Percentiles rank a stretch among this genome's conserved stretches.
Evolutionary conservation across 2,113 vertebrate genomes (phyloP).

Genomic region (Triplophysa siluroides): DNA sequence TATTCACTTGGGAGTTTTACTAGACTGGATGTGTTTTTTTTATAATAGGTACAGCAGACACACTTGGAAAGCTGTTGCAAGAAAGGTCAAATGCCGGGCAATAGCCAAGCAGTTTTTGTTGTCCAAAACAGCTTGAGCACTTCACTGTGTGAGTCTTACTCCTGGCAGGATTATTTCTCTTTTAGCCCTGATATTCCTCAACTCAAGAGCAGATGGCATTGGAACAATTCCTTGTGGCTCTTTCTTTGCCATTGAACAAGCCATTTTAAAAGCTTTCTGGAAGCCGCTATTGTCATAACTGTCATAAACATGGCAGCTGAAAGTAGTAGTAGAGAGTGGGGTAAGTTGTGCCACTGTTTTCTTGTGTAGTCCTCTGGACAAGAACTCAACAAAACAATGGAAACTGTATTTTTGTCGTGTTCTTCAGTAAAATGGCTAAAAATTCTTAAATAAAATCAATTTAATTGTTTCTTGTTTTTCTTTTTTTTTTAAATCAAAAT

Average conservation of each 20-base stretch:
- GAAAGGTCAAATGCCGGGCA: constrained; percentile 19
- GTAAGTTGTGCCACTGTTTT: too few relatives aligned
- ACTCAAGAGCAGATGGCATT: constrained; percentile 26
- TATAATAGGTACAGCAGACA: background rate
- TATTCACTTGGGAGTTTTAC: background rate
- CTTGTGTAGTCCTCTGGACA: too few relatives aligned
- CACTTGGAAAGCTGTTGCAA: constrained; percentile 11
- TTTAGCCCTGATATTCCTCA: constrained; percentile 5
- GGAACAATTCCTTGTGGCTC: constrained; percentile 10
- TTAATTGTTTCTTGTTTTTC: too few relatives aligned
- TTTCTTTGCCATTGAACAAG: background rate
- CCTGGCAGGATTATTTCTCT: constrained; percentile 6
- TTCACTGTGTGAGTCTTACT: background rate
- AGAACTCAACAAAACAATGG: too few relatives aligned
- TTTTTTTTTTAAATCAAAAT: too few relatives aligned
- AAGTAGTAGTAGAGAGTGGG: too few relatives aligned
- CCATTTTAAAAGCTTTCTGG: background rate
- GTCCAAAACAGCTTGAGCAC: constrained; percentile 15
- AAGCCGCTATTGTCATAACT: background rate
- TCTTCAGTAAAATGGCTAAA: too few relatives aligned
- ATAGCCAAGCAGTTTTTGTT: constrained; percentile 3
- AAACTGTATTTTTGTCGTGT: too few relatives aligned
- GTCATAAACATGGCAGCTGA: too few relatives aligned
- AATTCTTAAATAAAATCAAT: too few relatives aligned
- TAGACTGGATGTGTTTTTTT: background rate